Conservation (phyloP, 2,888 invertebrate genomes). For the Seladonia tumulorum region DNA sequence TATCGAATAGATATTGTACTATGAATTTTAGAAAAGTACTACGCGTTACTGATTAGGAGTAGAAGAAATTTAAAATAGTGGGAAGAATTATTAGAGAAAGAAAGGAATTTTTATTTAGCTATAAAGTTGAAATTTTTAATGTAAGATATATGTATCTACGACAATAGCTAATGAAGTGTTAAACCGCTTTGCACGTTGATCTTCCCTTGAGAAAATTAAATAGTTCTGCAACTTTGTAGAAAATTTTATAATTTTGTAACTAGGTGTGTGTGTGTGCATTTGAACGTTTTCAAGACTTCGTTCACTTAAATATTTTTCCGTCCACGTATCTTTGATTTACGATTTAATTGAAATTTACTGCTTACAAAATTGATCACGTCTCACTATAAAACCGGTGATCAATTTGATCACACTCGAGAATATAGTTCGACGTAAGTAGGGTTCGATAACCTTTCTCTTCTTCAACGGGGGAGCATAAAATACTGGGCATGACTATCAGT, state of each 20-base stretch:
- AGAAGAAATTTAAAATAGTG: neutral
- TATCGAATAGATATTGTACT: neutral
- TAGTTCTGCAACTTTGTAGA: neutral
- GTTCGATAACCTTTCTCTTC: neutral
- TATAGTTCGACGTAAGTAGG: neutral
- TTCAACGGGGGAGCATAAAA: neutral
- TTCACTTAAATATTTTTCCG: neutral
- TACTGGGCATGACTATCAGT: neutral
- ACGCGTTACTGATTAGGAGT: neutral
- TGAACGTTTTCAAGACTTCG: neutral
- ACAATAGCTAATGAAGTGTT: neutral
- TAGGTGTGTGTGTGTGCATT: no score
- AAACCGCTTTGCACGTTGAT: neutral
- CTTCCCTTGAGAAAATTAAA: neutral
- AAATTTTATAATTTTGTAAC: neutral
- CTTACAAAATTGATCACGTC: neutral
- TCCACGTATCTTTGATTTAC: neutral
- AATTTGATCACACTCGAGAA: neutral
- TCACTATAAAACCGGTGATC: neutral
- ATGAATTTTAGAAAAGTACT: neutral
- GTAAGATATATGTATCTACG: neutral
- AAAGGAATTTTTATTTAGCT: neutral
- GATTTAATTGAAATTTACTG: neutral
- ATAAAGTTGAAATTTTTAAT: no score
- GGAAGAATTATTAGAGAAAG: neutral